Conservation (phyloP, 2,113 vertebrate species). For the Bambusicola thoracicus region DNA sequence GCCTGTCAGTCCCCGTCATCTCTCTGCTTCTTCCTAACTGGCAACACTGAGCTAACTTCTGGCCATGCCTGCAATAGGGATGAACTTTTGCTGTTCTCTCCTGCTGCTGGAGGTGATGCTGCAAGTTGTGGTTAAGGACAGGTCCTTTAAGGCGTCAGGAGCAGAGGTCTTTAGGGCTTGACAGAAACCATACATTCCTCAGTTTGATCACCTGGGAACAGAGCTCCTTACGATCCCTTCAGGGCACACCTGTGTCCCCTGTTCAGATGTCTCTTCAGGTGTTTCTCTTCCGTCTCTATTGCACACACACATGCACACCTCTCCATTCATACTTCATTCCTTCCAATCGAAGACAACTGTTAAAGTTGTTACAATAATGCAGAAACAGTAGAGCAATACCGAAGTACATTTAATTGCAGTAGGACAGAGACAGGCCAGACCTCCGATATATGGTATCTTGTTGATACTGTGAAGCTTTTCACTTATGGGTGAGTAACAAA, state of each 20-base stretch:
- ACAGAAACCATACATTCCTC: neutral
- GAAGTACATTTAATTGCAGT: neutral
- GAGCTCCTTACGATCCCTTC: neutral
- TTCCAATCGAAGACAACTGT: neutral
- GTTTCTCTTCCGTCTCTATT: neutral
- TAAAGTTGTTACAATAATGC: neutral
- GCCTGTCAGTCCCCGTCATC: neutral
- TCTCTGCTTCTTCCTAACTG: neutral
- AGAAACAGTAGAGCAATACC: neutral
- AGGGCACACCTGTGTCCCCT: neutral
- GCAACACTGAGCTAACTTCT: neutral
- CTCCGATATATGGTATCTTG: neutral
- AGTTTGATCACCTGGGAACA: neutral
- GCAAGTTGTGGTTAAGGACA: neutral
- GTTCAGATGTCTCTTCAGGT: neutral
- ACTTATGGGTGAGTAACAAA: neutral
- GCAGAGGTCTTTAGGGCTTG: neutral
- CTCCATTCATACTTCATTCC: rapidly evolving
- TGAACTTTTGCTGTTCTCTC: neutral
- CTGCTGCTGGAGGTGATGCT: neutral
- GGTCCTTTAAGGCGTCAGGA: neutral
- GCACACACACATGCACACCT: neutral
- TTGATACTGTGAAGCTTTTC: neutral
- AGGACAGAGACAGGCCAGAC: rapidly evolving
- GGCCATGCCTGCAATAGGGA: neutral